These are phyloP conservation scores for Chamaetylas fuelleborni DNA, from an alignment of 2,113 vertebrate genomes.

Conservation along the genomic window DNA sequence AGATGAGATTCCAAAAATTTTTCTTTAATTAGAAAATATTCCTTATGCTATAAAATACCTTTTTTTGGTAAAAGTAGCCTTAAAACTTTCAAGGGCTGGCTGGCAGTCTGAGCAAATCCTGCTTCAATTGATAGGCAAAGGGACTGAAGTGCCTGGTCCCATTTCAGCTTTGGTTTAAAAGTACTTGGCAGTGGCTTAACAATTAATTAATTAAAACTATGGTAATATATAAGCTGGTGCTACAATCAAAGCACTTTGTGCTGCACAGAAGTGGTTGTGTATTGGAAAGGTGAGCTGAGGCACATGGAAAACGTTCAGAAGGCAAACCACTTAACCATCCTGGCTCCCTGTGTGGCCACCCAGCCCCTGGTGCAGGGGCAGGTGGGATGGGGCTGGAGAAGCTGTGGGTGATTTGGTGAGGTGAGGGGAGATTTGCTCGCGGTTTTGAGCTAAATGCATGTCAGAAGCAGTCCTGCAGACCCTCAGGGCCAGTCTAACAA, in stretches of 20 bases:
- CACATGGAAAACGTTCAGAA: accelerated
- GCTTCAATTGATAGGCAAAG: not conserved
- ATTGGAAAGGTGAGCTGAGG: not conserved
- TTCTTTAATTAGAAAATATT: not conserved
- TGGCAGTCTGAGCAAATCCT: not conserved
- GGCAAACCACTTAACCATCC: not conserved
- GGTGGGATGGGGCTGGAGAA: not conserved
- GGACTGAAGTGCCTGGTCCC: not conserved
- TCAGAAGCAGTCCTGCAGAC: not conserved
- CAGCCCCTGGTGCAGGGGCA: not conserved
- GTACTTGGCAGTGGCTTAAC: not conserved
- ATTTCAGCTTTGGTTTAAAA: not conserved
- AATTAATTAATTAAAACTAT: not conserved
- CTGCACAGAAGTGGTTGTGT: accelerated
- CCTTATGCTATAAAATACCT: not conserved
- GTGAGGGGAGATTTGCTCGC: not conserved
- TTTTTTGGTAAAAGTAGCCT: not conserved
- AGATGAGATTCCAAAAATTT: not conserved
- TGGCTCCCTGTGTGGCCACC: not conserved
- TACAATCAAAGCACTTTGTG: not conserved
- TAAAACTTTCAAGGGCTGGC: not conserved
- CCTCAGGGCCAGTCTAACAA: not conserved
- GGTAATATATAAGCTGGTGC: not conserved
- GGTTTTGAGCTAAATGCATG: not conserved
- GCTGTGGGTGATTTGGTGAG: not conserved